Evolutionary conservation across 1,140 invertebrate species (phyloP).

Genomic region (Choristoneura fumiferana): DNA sequence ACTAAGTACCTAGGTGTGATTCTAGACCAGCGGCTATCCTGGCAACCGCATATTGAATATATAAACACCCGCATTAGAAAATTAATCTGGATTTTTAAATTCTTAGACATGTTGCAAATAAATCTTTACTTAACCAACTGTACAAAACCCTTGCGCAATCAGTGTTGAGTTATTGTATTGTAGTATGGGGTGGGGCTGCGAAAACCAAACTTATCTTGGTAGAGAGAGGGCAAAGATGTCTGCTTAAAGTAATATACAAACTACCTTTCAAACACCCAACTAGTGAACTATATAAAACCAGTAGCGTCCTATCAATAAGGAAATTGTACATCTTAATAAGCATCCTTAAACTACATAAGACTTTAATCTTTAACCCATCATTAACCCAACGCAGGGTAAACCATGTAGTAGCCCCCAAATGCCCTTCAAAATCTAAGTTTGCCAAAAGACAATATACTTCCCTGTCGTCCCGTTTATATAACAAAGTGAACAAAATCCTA

Average conservation of each 20-base stretch:
- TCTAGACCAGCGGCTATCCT: neutral
- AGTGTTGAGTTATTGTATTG: slow-evolving; percentile 1
- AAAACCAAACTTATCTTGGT: slow-evolving; percentile 1
- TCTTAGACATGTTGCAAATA: slow-evolving; percentile 8
- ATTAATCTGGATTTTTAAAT: slow-evolving; percentile 11
- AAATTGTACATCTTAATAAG: too few species aligned
- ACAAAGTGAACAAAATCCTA: too few species aligned
- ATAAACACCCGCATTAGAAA: slow-evolving; percentile 2
- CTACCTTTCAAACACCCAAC: neutral
- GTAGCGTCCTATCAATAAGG: too few species aligned
- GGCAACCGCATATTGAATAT: slow-evolving; percentile 1
- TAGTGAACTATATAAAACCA: neutral
- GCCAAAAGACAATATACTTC: too few species aligned
- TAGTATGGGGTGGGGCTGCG: neutral
- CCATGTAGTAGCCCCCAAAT: too few species aligned
- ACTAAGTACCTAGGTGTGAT: neutral
- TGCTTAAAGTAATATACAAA: slow-evolving; percentile 10
- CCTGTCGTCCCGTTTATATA: too few species aligned
- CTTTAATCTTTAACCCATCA: too few species aligned
- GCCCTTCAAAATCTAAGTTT: too few species aligned
- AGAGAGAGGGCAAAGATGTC: slow-evolving; percentile 1
- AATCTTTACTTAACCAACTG: neutral
- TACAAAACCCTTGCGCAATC: neutral
- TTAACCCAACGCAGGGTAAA: too few species aligned
- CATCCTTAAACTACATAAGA: too few species aligned